A percentile compares a stretch with the other conserved stretches of the same genome.
phyloP scores from a whole-genome alignment of 2,888 invertebrate species.

The Drosophila stalkeri region DNA sequence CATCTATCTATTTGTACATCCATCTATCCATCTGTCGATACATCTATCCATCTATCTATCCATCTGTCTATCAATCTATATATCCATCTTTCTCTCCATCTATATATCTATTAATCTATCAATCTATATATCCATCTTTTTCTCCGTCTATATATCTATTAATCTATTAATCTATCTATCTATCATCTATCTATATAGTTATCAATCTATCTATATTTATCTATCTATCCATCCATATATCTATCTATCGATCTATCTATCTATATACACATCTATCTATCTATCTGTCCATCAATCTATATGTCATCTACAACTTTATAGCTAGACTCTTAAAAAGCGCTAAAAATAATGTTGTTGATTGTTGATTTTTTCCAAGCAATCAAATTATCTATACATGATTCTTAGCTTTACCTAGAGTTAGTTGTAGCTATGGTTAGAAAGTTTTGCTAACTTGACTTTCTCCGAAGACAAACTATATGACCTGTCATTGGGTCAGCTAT shows the following conservation, averaged over 20 bases:
- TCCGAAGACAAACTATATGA: background rate
- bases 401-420: background rate
- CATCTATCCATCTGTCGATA: background rate
- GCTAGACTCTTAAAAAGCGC: background rate
- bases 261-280: background rate
- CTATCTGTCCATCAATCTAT: background rate
- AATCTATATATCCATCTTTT: background rate
- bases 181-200: background rate
- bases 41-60: background rate
- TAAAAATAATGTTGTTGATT: background rate
- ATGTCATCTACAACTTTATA: background rate
- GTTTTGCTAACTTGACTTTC: too few species aligned
- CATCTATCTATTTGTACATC: too few species aligned
- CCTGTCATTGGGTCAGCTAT: too few species aligned
- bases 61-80: background rate
- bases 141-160: background rate
- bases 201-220: too few species aligned
- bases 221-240: too few species aligned
- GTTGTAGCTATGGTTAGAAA: too few species aligned
- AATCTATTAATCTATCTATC: background rate
- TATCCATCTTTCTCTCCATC: background rate
- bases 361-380: too few species aligned
- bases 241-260: background rate
- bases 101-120: background rate
- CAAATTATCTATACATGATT: background rate